Base-by-base conservation (phyloP, 1,140 invertebrate genomes). In the Hylyphantes graminicola region DNA sequence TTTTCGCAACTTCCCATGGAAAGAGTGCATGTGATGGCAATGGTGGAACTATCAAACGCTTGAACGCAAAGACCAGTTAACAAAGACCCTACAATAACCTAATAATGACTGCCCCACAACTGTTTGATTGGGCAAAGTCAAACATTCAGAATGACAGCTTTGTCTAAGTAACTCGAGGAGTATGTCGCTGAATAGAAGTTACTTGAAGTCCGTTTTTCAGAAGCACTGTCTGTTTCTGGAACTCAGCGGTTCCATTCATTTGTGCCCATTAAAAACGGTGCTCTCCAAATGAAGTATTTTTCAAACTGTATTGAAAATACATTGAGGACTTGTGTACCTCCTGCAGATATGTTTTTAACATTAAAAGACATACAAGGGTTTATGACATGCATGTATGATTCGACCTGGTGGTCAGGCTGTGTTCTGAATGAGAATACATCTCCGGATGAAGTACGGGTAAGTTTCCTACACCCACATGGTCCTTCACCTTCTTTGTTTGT, bases 21-120 rank as follows among this genome's bases (percentile, higher is more conserved):
- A 85, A 82, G 61, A 65, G 57, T 75, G 61, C 81, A 57, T 85
- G 81, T 78, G 82, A 86, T 85, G 85, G 85, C n/a, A 78, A 85
- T 63, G 65, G 73, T 35, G 85, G 85, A 54, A 79, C 85, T 48
- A 75, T 85, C 21, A 86, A 86, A 68, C 48, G 61, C 19, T 65
- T 85, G 48, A 35, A 21, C 4, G 80, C 85, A n/a, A 55, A 78
- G 19, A 64, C 68, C 17, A 84, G 80, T 51, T 68, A 77, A 21
- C 50, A 75, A 67, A n/a, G 64, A n/a, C 11, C 11, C 10, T 19
- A 19, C 21, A 35, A 19, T 19, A 7, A 67, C 11, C 57, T 3
- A 35, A 35, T 35, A 2, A 35, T 35, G 35, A 35, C 35, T 35
- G 2, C 35, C 5, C 35, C 2, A 2, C 35, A 35, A 35, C 35